These are phyloP conservation scores for Hirtodrosophila confusa DNA, from an alignment of 2,888 invertebrate genomes.

Conservation along the genomic window DNA sequence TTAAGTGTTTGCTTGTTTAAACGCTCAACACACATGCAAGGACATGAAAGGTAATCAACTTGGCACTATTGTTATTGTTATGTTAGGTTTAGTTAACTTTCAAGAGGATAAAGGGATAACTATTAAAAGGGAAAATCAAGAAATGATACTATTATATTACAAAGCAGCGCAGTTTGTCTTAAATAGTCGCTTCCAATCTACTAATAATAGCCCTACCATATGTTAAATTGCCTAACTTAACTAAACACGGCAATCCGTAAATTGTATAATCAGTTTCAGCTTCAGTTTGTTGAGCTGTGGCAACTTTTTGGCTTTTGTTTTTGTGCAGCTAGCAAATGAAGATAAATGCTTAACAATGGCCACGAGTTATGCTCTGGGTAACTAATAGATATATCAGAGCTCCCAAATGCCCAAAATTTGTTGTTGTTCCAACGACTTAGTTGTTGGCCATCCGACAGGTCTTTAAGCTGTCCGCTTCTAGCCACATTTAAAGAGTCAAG, in stretches of 20 bases:
- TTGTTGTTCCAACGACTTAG: constrained; percentile 9
- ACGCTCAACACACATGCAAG: constrained; percentile 12
- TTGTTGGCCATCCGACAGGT: constrained; percentile 12
- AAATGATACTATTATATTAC: no score
- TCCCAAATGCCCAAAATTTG: constrained; percentile 16
- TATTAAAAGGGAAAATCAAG: constrained; percentile 6
- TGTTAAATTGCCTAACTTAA: constrained; percentile 6
- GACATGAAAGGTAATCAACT: constrained; percentile 41
- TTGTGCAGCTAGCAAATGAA: constrained; percentile 40
- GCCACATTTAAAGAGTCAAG: constrained; percentile 39
- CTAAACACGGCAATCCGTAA: constrained; percentile 26
- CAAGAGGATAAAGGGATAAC: constrained; percentile 9
- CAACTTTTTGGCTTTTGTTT: constrained; percentile 36
- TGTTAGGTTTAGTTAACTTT: constrained; percentile 32
- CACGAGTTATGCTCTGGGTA: constrained; percentile 48
- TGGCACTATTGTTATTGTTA: constrained; percentile 44
- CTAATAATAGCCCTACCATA: constrained; percentile 8
- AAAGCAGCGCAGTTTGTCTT: not conserved
- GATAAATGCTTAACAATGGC: constrained; percentile 42
- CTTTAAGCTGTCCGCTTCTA: constrained; percentile 34
- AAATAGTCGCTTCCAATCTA: not conserved
- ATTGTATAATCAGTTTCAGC: constrained; percentile 31
- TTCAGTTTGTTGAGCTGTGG: constrained; percentile 2
- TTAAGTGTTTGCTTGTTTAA: constrained; percentile 55
- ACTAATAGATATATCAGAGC: constrained; percentile 38